phyloP scores from a whole-genome alignment of 1,140 invertebrate species.

The Cydia strobilella region DNA sequence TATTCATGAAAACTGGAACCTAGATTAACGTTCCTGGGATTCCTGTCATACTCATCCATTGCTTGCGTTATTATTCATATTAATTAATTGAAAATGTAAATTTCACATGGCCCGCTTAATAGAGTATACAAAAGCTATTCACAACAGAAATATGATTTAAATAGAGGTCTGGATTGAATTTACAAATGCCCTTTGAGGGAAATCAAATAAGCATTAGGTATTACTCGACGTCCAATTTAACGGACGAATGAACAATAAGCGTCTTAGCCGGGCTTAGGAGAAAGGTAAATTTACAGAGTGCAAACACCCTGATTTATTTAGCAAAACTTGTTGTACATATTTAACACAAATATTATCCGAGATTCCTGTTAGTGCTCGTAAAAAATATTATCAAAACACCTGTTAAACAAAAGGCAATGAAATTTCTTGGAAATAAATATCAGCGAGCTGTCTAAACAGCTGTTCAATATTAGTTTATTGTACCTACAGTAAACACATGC shows the following conservation, averaged over 20 bases:
- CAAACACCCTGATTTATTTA: not conserved
- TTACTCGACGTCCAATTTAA: constrained; percentile 7
- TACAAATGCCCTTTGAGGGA: constrained; percentile 17
- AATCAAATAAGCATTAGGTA: not conserved
- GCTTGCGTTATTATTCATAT: constrained; percentile 7
- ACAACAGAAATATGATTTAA: not conserved
- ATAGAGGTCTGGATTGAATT: constrained; percentile 6
- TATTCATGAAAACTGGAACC: constrained; percentile 19
- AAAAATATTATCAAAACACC: constrained; percentile 31
- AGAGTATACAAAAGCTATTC: constrained; percentile 21
- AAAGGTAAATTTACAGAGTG: not conserved
- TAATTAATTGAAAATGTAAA: constrained; percentile 27
- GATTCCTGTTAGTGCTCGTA: constrained; percentile 6
- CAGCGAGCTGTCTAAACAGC: constrained; percentile 28
- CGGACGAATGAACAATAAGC: not conserved
- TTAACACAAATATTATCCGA: too few species aligned
- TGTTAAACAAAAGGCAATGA: constrained; percentile 31
- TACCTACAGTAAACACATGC: not conserved
- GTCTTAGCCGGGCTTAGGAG: too few species aligned
- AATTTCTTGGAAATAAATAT: constrained; percentile 12
- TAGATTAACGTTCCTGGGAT: not conserved
- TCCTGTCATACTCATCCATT: not conserved
- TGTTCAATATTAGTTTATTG: constrained; percentile 1
- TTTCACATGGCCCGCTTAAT: not conserved
- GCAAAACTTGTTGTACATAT: not conserved